Base-by-base conservation (phyloP, 2,797 vertebrate species). In the Halcyon leucocephala region DNA sequence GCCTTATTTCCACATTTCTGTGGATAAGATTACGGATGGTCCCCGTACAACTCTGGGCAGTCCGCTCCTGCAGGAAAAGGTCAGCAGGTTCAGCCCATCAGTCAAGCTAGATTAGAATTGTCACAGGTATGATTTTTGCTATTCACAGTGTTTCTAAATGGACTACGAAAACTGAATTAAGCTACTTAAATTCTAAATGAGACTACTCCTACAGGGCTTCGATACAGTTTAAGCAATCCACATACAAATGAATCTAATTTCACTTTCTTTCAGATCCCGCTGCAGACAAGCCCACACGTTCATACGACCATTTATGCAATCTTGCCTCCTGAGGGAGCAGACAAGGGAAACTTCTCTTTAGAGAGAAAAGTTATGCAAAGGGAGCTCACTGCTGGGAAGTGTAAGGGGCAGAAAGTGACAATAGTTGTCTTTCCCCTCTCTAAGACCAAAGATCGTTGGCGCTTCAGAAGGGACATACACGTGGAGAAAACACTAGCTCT, bases 121-220 rank as follows among this genome's bases (percentile, higher is more conserved):
- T 54, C 74, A 54, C 52, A 84, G 77, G 74, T 86, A 55, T 15
- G 66, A 86, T 25, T 89, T 57, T 85, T 71, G 29, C 48, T 82
- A 57, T 64, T 86, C 74, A 72, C 15, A 35, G 25, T 7, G 31
- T 41, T 92, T 73, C 82, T 82, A 90, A 94, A 92, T 64, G 37
- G 90, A 92, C 83, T 62, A 73, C 90, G 81, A 85, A 88, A 96
- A 89, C 65, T 18, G 80, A 93, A 96, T 95, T 92, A 91, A 93
- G 65, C n/a, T 42, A 70, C 82, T 89, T 87, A 82, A 88, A 81
- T 69, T 86, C 73, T 76, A 93, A 85, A 94, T 60, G 26, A 76
- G 44, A 67, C 60, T 90, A 80, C 76, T 84, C 92, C 85, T 95
- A 74, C 66, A 81, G 70, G 58, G 58, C 82, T 91, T 80, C 71